phyloP scores from a whole-genome alignment of 2,113 vertebrate genomes.

The Saguinus imperator region DNA sequence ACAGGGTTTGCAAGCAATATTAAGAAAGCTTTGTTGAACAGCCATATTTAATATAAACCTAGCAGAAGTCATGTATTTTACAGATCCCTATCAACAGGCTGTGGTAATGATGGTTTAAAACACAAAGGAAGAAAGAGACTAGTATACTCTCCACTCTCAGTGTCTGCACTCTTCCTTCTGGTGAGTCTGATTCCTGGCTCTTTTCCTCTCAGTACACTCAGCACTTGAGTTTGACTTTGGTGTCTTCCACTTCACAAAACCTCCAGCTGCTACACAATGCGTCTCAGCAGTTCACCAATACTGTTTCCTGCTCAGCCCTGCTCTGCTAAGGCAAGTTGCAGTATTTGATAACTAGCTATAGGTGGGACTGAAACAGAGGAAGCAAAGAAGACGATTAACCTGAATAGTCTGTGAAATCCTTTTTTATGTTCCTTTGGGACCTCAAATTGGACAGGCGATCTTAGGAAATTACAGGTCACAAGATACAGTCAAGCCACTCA shows the following conservation, averaged over 20 bases:
- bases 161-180: not conserved
- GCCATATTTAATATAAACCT: not conserved
- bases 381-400: not conserved
- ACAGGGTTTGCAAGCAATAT: not conserved
- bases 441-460: not conserved
- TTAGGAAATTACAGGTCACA: conserved; percentile 26
- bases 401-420: not conserved
- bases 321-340: not conserved
- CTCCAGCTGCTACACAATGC: not conserved
- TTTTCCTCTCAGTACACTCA: not conserved
- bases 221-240: not conserved
- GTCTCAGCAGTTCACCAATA: not conserved
- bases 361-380: not conserved
- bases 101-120: not conserved
- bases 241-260: not conserved
- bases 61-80: not conserved
- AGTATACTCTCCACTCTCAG: not conserved
- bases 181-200: not conserved
- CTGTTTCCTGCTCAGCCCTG: not conserved
- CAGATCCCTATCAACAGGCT: not conserved
- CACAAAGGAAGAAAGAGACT: not conserved
- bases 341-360: not conserved
- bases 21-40: not conserved
- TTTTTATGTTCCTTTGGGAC: not conserved
- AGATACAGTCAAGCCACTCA: not conserved